phyloP scores from a whole-genome alignment of 1,140 invertebrate species.

The Scaptomyza pallida region DNA sequence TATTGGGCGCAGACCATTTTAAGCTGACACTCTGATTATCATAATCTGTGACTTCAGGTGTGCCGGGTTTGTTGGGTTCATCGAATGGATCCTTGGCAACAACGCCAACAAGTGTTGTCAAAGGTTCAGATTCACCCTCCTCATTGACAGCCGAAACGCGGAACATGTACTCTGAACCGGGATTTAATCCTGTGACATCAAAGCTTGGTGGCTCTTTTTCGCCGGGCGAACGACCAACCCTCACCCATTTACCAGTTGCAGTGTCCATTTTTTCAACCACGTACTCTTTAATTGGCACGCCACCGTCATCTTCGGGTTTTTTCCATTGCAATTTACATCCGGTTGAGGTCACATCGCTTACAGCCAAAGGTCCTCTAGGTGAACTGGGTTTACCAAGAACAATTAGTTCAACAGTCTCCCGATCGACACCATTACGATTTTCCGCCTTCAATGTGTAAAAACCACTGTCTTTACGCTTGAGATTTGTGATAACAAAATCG shows the following conservation, averaged over 20 bases:
- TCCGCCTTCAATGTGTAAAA: conserved; percentile 95
- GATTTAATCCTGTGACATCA: conserved; percentile 94
- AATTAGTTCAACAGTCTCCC: conserved; percentile 94
- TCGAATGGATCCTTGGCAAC: conserved; percentile 98
- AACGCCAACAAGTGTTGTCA: conserved; percentile 92
- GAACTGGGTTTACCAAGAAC: conserved; percentile 94
- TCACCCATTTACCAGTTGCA: conserved; percentile 94
- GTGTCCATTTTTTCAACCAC: conserved; percentile 97
- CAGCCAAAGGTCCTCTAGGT: conserved; percentile 95
- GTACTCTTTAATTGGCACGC: conserved; percentile 96
- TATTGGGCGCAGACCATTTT: conserved; percentile 96
- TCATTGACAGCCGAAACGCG: conserved; percentile 97
- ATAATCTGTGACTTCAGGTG: conserved; percentile 95
- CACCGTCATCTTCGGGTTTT: conserved; percentile 96
- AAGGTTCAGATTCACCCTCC: conserved; percentile 97
- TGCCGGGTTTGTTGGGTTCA: conserved; percentile 93
- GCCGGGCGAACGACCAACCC: conserved; percentile 90
- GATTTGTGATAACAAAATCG: conserved; percentile 93
- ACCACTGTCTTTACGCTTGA: conserved; percentile 94
- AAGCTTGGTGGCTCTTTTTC: conserved; percentile 91
- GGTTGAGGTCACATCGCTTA: conserved; percentile 93
- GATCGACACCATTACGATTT: conserved; percentile 95
- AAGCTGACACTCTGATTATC: conserved; percentile 97
- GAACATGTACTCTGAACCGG: conserved; percentile 98
- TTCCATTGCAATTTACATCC: conserved; percentile 95